phyloP scores from a whole-genome alignment of 2,888 invertebrate genomes.

The Brenthis ino region DNA sequence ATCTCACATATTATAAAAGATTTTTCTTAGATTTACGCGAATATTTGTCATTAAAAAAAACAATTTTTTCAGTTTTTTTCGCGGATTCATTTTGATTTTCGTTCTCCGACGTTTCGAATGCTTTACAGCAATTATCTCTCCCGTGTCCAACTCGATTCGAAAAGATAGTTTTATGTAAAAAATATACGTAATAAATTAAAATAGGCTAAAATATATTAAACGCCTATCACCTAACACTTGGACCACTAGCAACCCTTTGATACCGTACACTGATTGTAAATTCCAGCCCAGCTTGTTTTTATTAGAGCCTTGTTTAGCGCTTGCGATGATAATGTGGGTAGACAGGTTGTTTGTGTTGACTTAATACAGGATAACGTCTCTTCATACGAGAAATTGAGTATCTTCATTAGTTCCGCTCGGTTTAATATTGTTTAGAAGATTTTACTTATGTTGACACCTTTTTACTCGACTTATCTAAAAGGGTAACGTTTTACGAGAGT shows the following conservation, averaged over 20 bases:
- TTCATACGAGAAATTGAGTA: constrained; percentile 29
- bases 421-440: constrained; percentile 20
- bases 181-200: too few relatives aligned
- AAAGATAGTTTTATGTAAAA: too few relatives aligned
- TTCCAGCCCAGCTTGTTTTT: constrained; percentile 52
- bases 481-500: too few relatives aligned
- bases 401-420: constrained; percentile 27
- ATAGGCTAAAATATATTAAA: too few relatives aligned
- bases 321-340: constrained; percentile 35
- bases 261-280: constrained; percentile 58
- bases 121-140: too few relatives aligned
- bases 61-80: too few relatives aligned
- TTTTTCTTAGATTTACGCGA: too few relatives aligned
- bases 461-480: neutral
- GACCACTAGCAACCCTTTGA: constrained; percentile 46
- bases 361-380: constrained; percentile 32
- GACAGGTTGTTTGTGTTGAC: constrained; percentile 37
- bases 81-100: too few relatives aligned
- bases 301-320: constrained; percentile 42
- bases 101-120: too few relatives aligned
- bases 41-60: too few relatives aligned
- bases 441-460: constrained; percentile 1
- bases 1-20: too few relatives aligned
- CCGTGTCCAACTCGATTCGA: too few relatives aligned
- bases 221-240: constrained; percentile 27